Evolutionary conservation across 2,888 invertebrate genomes (phyloP), one percentile per base, ranked within the genome.

Genomic region (Scaptomyza flava): DNA sequence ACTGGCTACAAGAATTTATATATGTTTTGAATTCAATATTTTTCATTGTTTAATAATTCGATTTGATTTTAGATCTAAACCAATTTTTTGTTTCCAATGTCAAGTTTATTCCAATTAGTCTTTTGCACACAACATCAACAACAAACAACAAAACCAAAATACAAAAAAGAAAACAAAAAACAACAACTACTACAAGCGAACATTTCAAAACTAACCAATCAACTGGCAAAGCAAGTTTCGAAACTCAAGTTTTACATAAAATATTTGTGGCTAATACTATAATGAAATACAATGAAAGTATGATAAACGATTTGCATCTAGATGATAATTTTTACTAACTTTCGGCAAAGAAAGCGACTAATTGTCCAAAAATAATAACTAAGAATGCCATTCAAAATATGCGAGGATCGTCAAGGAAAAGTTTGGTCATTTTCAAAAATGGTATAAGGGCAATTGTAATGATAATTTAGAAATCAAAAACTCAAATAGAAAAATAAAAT

Each of bases 21-120:
- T 27, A 53, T 27, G 46, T 38, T 50, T 46, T 38, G 5, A 1
- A 12, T 48, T 27, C 50, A 31, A 7, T 41, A 50, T 33, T 47
- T 64, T 68, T 9, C 30, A 60, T 57, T 45, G 46, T 54, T 27
- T 72, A 53, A 57, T 51, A n/a, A 48, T 77, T 69, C 23, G 14
- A 52, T 42, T 52, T 65, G 9, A 58, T 74, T 80, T 77, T 52
- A 58, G 77, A 88, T 89, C 89, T 88, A 87, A 89, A 89, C 88
- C 88, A 89, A 89, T 87, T 74, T 41, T 68, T 68, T 11, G 50
- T 71, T 77, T 36, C 59, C 23, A 56, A 60, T 56, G 30, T 72
- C 23, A 54, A 47, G 30, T 65, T 68, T 68, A 11, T 66, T 73
- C 33, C 38, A 58, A 60, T 63, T 72, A 56, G 43, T 56, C 71